phyloP scores from a whole-genome alignment of 1,140 invertebrate species.

The Calephelis nemesis region DNA sequence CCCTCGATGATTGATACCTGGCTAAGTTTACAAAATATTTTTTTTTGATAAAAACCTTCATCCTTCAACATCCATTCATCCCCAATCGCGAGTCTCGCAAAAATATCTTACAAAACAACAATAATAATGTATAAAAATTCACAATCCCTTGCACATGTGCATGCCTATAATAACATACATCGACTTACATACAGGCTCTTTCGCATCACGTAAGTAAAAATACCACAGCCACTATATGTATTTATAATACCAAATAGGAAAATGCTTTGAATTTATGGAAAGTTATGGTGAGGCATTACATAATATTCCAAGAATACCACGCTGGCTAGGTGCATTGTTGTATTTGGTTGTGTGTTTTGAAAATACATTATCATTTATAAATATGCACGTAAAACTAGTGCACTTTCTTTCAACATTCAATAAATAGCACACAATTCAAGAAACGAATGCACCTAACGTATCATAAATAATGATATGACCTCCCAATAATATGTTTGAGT shows the following conservation, averaged over 20 bases:
- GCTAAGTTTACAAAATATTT: slow-evolving; percentile 67
- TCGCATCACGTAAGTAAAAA: slow-evolving; percentile 74
- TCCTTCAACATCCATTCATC: slow-evolving; percentile 47
- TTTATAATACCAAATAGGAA: slow-evolving; percentile 79
- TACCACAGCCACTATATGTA: slow-evolving; percentile 79
- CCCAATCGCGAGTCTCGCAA: slow-evolving; percentile 54
- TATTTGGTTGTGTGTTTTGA: slow-evolving; percentile 9
- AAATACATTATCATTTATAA: slow-evolving; percentile 8
- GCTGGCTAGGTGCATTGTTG: slow-evolving; percentile 54
- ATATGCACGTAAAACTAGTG: slow-evolving; percentile 1
- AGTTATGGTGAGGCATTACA: slow-evolving; percentile 67
- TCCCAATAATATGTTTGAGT: slow-evolving; percentile 62
- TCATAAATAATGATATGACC: slow-evolving; percentile 66
- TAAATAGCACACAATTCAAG: slow-evolving; percentile 21
- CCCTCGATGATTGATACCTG: slow-evolving; percentile 58
- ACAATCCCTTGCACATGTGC: slow-evolving; percentile 77
- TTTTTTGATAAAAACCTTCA: slow-evolving; percentile 51
- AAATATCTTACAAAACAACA: slow-evolving; percentile 68
- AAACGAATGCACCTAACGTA: slow-evolving; percentile 63
- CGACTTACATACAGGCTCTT: slow-evolving; percentile 59
- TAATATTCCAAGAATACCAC: slow-evolving; percentile 46
- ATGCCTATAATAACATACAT: slow-evolving; percentile 77
- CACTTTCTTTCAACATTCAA: slow-evolving; percentile 3
- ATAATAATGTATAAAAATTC: slow-evolving; percentile 75
- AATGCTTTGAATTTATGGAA: slow-evolving; percentile 70